Evolutionary conservation across 2,888 invertebrate genomes (phyloP), one percentile per base, ranked within the genome.

Genomic region (Pseudolycoriella hygida): DNA sequence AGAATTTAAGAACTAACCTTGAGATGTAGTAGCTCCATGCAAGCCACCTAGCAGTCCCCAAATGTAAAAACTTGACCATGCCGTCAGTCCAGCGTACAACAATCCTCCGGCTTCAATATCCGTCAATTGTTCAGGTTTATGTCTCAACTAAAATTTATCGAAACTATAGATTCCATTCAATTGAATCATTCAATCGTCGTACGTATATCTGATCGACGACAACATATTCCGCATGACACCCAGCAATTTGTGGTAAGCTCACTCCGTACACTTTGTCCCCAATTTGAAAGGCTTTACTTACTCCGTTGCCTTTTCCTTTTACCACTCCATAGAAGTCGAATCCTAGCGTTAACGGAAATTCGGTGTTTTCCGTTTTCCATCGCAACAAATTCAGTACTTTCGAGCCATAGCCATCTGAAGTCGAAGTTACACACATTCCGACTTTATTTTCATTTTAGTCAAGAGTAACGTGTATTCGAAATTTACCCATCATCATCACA

Each of bases 211-310:
- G 67, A 42, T 72, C 64, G 42, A 76, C 73, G 10, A 80, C 58
- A 44, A 81, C 77, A 61, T 74, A 81, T 56, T 88, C 75, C 0
- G 92, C 80, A 69, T 89, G 90, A 50, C 81, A 73, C 44, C 96
- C 96, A 56, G 74, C 75, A 46, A 73, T 69, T 50, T 85, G 80
- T 46, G 81, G 63, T 18, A 85, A 83, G 44, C 87, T 66, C 38
- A 89, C 86, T 48, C 93, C 94, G 80, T 87, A 92, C n/a, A 94
- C 89, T 65, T 80, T 71, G 62, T 83, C 79, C 11, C 92, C 93
- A 37, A 79, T 64, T 49, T 72, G 64, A 40, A 80, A 64, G 20
- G 55, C 59, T 47, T 66, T 59, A 18, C 60, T 66, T 1, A 79
- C 76, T 30, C 65, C 68, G 43, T 74, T 69, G 30, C 90, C 89